Evolutionary conservation across 2,113 vertebrate genomes (phyloP), one percentile per base, ranked within the genome.

Genomic region (Lycocorax pyrrhopterus): DNA sequence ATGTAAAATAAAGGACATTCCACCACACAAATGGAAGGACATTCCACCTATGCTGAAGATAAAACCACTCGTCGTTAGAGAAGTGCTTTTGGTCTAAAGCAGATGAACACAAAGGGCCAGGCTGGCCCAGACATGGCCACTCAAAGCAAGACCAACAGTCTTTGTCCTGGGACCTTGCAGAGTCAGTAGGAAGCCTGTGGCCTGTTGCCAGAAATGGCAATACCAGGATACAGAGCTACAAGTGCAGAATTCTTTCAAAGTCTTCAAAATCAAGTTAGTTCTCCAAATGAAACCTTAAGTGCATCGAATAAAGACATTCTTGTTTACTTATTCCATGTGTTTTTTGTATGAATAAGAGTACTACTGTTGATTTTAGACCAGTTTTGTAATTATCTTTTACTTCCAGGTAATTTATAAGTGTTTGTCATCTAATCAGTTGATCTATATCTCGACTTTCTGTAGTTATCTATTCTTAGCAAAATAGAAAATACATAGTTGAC

Each of bases 1-100:
- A 1, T 1, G 2, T 7, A n/a, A 68, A 59, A 18, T 4, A 44
- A 63, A 15, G 13, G 12, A 2, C 2, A 7, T 78, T 67, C 20
- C 5, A 30, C 4, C 27, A 59, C 19, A 37, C 3, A 81, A 69
- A 47, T 47, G 23, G 46, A 47, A 47, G 22, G 46, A 47, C 23
- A 49, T 49, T 19, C 58, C 7, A 32, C 7, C 6, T 51, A 21
- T 21, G 6, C 6, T 69, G 49, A 84, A 89, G 15, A 2, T 62
- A 49, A 84, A 89, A 51, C 3, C 7, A 21, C 14, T 23, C 0
- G 0, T 22, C 43, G 9, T 37, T 59, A 75, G 10, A 85, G 5
- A 68, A 46, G 7, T 12, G 5, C 0, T 78, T 13, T 47, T 84
- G 6, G 33, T 81, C 9, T 66, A 82, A 82, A 68, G 8, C 4